Conservation (phyloP, 2,113 vertebrate genomes). For the Antechinus flavipes region DNA sequence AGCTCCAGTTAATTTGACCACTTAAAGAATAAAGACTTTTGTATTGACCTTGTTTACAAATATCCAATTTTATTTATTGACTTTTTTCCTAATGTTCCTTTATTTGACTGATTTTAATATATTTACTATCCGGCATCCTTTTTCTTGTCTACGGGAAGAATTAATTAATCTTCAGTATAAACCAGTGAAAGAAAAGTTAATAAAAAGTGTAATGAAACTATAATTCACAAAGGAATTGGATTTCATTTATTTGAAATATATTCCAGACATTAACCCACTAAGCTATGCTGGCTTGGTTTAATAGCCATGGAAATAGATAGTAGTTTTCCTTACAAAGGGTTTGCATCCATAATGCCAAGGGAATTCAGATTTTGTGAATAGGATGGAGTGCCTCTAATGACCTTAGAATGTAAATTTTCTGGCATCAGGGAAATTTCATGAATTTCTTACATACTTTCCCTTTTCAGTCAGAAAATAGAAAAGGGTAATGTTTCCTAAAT, state of each 20-base stretch:
- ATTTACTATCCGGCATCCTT: not conserved
- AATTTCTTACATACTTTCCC: not conserved
- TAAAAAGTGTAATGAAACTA: slow-evolving; percentile 17
- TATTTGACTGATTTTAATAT: not conserved
- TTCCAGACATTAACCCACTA: slow-evolving; percentile 12
- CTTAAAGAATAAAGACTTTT: not conserved
- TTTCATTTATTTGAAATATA: slow-evolving; percentile 18
- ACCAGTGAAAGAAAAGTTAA: slow-evolving; percentile 22
- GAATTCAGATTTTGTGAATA: not conserved
- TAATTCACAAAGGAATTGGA: slow-evolving; percentile 11
- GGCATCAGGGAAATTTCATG: not conserved
- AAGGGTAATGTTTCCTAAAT: not conserved
- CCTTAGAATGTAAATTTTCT: slow-evolving; percentile 6
- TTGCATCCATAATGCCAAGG: not conserved
- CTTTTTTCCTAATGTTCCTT: not conserved
- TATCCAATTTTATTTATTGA: not conserved
- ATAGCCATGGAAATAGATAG: slow-evolving; percentile 13
- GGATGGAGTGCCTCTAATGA: not conserved
- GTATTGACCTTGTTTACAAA: not conserved
- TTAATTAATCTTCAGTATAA: slow-evolving; percentile 12
- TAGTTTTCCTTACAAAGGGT: not conserved
- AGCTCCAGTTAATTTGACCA: not conserved
- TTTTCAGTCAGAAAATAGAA: not conserved
- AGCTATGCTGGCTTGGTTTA: not conserved
- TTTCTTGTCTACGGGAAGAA: slow-evolving; percentile 3